Conservation (phyloP, 1,140 invertebrate genomes). For the Drosophila rhopaloa region DNA sequence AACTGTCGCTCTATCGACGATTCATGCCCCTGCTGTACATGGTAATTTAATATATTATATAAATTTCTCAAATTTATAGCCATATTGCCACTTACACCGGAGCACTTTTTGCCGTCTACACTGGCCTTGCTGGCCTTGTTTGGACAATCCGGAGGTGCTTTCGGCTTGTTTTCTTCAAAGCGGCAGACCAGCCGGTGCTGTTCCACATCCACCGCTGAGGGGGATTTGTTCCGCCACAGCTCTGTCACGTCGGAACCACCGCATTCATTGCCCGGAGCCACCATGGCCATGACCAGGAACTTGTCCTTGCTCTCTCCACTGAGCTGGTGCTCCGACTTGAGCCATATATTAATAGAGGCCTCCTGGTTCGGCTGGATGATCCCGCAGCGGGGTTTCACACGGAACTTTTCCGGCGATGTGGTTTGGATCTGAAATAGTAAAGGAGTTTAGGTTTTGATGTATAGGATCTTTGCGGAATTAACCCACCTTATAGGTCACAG, state of each 20-base stretch:
- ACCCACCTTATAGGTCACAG: slow-evolving; percentile 68
- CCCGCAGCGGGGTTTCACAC: slow-evolving; percentile 94
- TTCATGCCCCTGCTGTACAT: not conserved
- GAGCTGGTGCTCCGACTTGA: slow-evolving; percentile 68
- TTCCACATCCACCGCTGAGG: slow-evolving; percentile 53
- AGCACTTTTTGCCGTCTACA: not conserved
- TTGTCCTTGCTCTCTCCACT: slow-evolving; percentile 68
- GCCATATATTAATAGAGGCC: slow-evolving; percentile 66
- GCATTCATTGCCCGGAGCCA: slow-evolving; percentile 7
- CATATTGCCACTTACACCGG: not conserved
- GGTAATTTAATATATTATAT: not conserved
- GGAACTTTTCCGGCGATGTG: slow-evolving; percentile 92
- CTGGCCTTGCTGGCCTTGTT: not conserved
- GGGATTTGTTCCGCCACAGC: slow-evolving; percentile 56
- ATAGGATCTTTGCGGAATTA: not conserved
- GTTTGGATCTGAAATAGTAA: slow-evolving; percentile 70
- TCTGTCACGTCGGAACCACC: slow-evolving; percentile 44
- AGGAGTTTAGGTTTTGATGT: slow-evolving; percentile 38
- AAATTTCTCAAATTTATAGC: not conserved
- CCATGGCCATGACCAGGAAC: slow-evolving; percentile 77
- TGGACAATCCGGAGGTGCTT: not conserved
- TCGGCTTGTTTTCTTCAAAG: slow-evolving; percentile 3
- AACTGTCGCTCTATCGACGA: slow-evolving; percentile 29
- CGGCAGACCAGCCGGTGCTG: slow-evolving; percentile 75
- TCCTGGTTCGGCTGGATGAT: slow-evolving; percentile 86